Evolutionary conservation across 2,888 invertebrate species (phyloP).

Genomic region (Troides aeacus): DNA sequence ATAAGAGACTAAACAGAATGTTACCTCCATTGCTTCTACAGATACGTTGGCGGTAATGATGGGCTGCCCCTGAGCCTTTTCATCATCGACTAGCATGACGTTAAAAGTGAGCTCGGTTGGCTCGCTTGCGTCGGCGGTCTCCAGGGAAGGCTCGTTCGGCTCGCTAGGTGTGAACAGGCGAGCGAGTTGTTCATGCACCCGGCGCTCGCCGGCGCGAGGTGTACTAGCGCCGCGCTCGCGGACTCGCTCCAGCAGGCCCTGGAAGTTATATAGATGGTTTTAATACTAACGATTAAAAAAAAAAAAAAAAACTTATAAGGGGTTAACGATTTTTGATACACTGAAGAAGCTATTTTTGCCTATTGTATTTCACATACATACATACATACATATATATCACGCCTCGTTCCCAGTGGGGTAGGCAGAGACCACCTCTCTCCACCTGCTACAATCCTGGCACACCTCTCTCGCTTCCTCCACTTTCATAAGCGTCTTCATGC

Average conservation of each 20-base stretch:
- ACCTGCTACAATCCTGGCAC: too few species aligned
- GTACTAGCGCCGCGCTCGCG: slow-evolving; percentile 84
- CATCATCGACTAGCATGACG: slow-evolving; percentile 29
- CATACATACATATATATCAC: too few species aligned
- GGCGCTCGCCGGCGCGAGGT: slow-evolving; percentile 82
- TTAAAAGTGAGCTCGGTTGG: slow-evolving; percentile 27
- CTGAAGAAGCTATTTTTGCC: too few species aligned
- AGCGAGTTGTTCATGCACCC: slow-evolving; percentile 86
- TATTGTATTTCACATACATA: too few species aligned
- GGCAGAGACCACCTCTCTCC: too few species aligned
- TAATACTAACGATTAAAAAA: too few species aligned
- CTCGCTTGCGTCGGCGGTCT: slow-evolving; percentile 31
- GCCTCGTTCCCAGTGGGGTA: too few species aligned
- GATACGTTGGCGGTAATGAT: slow-evolving; percentile 46
- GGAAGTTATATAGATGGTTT: slow-evolving; percentile 23
- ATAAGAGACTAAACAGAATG: neutral
- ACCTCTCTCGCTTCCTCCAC: too few species aligned
- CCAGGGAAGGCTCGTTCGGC: slow-evolving; percentile 20
- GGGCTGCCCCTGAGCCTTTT: slow-evolving; percentile 28
- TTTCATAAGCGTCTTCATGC: too few species aligned
- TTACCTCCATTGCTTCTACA: slow-evolving; percentile 64
- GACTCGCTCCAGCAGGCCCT: slow-evolving; percentile 87
- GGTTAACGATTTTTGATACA: too few species aligned
- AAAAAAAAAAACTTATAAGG: too few species aligned
- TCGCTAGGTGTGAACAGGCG: slow-evolving; percentile 63